Evolutionary conservation across 2,888 invertebrate genomes (phyloP), one percentile per base, ranked within the genome.

Genomic region (Xestia c-nigrum): DNA sequence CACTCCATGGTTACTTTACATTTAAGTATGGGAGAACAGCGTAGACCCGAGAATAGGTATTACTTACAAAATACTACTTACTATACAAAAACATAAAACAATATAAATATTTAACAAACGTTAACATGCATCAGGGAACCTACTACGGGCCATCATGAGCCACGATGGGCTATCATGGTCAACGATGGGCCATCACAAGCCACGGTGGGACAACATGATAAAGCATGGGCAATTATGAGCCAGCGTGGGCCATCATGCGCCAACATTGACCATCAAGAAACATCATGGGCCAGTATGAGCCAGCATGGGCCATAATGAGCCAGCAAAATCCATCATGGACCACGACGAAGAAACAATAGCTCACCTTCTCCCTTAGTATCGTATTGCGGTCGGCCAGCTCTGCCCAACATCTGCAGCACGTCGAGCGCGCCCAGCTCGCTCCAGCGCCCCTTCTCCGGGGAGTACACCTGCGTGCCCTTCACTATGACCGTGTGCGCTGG

Each of bases 391-490:
- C 99, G 97, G 79, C 99, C 99, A 69, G 99, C 99, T 89, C 99
- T 97, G 76, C 99, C 99, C 92, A 99, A 95, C 99, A 99, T 99
- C 97, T 99, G 99, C 80, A 99, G 97, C 24, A 99, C 99, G 95
- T 99, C 99, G 46, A 99, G 96, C 4, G 99, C 99, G 7, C 99
- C 99, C 70, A 99, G 96, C 94, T 99, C 99, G 3, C 99, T 98
- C 99, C 99, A 99, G 76, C 99, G 97, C 0, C 99, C 99, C 93
- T 99, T 99, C 94, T 99, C 99, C 0, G 99, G 99, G 91, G 98
- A 99, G 95, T 99, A 99, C 99, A 99, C 98, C 94, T 99, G 99
- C 0, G 99, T 99, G 43, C 99, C 99, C 94, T 99, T 99, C 84
- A 97, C 97, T 83, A 99, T 99, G 70, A 99, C 99, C 0, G 99